Percentiles rank a stretch among this genome's conserved stretches.
Conservation (phyloP, 2,113 vertebrate species). For the Entomyzon cyanotis region DNA sequence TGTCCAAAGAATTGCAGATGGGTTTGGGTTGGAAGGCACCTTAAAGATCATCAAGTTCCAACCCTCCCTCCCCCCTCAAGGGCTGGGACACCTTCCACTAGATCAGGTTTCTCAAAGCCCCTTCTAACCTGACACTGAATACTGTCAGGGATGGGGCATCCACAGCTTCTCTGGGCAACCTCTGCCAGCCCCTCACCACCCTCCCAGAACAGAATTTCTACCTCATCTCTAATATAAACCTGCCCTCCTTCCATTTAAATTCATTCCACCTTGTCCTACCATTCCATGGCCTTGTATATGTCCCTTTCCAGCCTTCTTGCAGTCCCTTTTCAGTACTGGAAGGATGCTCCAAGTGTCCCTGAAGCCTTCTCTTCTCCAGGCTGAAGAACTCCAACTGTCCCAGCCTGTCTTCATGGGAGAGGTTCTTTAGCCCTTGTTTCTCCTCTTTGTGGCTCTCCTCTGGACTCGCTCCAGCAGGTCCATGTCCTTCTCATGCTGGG, state of each 20-base stretch:
- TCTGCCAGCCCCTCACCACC: not conserved
- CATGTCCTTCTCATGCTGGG: not conserved
- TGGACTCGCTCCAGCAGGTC: not conserved
- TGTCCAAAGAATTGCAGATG: not conserved
- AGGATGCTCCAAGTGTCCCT: not conserved
- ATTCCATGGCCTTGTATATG: not conserved
- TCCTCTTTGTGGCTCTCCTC: not conserved
- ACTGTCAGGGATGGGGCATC: not conserved
- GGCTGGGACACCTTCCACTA: not conserved
- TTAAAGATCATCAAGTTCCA: not conserved
- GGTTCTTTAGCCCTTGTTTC: not conserved
- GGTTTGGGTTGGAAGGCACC: not conserved
- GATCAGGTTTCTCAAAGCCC: not conserved
- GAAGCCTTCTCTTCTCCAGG: not conserved
- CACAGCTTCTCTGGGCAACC: not conserved
- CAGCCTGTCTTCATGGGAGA: not conserved
- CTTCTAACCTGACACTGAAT: rapidly evolving
- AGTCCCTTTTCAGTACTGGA: not conserved
- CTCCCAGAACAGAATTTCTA: not conserved
- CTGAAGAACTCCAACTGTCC: not conserved
- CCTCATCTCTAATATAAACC: not conserved
- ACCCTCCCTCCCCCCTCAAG: rapidly evolving
- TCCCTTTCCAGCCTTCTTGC: not conserved
- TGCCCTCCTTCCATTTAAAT: not conserved
- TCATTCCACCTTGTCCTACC: not conserved